Evolutionary conservation across 2,888 invertebrate species (phyloP).

Genomic region (Chrysodeixis includens): DNA sequence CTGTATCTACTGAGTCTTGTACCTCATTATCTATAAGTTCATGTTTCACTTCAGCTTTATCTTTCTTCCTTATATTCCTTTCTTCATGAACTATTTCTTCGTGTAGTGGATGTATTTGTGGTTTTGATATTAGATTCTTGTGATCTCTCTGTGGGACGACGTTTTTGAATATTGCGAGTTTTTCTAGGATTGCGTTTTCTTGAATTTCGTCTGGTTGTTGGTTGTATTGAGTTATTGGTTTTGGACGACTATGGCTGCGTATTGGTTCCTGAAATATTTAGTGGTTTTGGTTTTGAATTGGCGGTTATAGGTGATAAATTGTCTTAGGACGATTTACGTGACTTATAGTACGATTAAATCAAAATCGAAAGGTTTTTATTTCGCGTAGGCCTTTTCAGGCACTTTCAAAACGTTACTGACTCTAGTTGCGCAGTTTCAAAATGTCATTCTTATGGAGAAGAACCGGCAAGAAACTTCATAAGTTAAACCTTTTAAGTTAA

Average conservation of each 20-base stretch:
- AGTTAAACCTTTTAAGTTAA: too few species aligned
- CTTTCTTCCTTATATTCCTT: slow-evolving; percentile 82
- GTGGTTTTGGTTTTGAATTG: too few species aligned
- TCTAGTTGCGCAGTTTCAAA: too few species aligned
- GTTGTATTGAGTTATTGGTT: slow-evolving; percentile 33
- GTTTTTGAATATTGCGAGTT: slow-evolving; percentile 80
- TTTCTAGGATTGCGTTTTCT: slow-evolving; percentile 75
- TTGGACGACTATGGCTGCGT: slow-evolving; percentile 61
- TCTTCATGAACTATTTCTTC: slow-evolving; percentile 75
- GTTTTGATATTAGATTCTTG: slow-evolving; percentile 70
- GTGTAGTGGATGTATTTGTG: slow-evolving; percentile 80
- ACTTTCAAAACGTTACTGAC: too few species aligned
- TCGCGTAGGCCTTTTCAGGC: too few species aligned
- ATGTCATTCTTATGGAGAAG: too few species aligned
- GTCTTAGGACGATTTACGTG: too few species aligned
- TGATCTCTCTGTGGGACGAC: slow-evolving; percentile 71
- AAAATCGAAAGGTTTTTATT: too few species aligned
- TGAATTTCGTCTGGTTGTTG: slow-evolving; percentile 61
- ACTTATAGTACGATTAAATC: too few species aligned
- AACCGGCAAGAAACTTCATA: too few species aligned
- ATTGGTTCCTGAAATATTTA: slow-evolving; percentile 73
- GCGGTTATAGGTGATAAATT: too few species aligned
- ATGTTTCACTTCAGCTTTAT: slow-evolving; percentile 66
- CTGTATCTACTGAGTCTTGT: slow-evolving; percentile 6
- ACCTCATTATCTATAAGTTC: slow-evolving; percentile 16